Conservation (phyloP, 2,888 invertebrate genomes). For the Sicus ferrugineus region DNA sequence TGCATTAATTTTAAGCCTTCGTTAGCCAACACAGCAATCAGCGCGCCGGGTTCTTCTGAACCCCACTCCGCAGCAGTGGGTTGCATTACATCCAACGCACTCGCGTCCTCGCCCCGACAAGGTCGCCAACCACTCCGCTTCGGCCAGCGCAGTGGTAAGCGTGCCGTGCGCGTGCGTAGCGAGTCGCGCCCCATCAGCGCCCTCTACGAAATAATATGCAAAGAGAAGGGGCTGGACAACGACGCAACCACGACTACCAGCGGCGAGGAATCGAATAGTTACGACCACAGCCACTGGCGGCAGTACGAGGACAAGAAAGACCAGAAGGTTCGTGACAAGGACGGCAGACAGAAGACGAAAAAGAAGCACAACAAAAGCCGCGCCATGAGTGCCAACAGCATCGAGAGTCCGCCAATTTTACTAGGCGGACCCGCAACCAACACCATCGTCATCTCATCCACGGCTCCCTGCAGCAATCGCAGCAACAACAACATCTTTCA, state of each 20-base stretch:
- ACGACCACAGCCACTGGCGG: constrained; percentile 35
- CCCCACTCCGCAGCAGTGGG: constrained; percentile 8
- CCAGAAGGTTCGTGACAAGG: constrained; percentile 31
- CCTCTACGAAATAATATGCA: constrained; percentile 65
- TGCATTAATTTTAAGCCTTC: constrained; percentile 41
- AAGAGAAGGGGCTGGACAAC: constrained; percentile 62
- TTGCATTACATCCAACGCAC: background rate
- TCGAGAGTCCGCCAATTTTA: constrained; percentile 30
- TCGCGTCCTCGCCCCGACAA: constrained; percentile 40
- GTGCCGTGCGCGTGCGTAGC: constrained; percentile 61
- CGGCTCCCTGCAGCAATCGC: constrained; percentile 14
- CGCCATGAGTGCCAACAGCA: constrained; percentile 36
- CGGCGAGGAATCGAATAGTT: constrained; percentile 46
- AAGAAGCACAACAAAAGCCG: constrained; percentile 33
- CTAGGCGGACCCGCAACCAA: background rate
- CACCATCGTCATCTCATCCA: background rate
- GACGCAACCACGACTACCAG: constrained; percentile 49
- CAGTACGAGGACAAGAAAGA: constrained; percentile 27
- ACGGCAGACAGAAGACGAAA: constrained; percentile 29
- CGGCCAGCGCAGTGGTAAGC: constrained; percentile 50
- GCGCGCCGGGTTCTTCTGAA: constrained; percentile 27
- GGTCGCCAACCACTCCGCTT: constrained; percentile 59
- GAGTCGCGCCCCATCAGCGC: constrained; percentile 64
- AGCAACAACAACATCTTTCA: constrained; percentile 10
- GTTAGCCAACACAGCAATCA: constrained; percentile 24